A percentile compares a stretch with the other conserved stretches of the same genome.
Evolutionary conservation across 2,113 vertebrate genomes (phyloP).

Genomic region (Peromyscus polionotus): DNA sequence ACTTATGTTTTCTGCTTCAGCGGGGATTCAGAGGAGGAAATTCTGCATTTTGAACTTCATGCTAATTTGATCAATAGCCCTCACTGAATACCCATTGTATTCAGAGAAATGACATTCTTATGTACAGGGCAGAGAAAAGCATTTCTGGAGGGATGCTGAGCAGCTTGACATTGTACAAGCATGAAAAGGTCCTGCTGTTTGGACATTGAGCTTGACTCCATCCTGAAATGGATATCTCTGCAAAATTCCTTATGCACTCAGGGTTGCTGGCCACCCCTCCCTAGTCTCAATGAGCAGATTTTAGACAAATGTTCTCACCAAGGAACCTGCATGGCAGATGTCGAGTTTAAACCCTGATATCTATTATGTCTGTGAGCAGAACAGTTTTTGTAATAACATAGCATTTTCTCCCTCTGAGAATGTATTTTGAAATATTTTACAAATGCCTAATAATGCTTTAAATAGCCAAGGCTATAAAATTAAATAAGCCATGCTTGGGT

Average conservation of each 20-base stretch:
- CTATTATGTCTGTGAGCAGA: constrained; percentile 78
- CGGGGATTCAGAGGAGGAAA: constrained; percentile 61
- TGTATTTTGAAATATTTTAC: constrained; percentile 81
- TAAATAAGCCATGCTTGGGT: constrained; percentile 76
- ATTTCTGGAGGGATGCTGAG: constrained; percentile 68
- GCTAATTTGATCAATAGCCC: constrained; percentile 15
- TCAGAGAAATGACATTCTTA: neutral
- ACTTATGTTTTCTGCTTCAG: constrained; percentile 58
- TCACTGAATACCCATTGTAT: neutral
- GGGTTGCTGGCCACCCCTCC: constrained; percentile 76
- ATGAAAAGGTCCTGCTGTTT: constrained; percentile 84
- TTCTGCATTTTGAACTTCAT: neutral
- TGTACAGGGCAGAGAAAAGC: constrained; percentile 68
- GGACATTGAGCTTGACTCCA: constrained; percentile 84
- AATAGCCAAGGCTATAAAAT: constrained; percentile 81
- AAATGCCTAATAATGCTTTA: constrained; percentile 86
- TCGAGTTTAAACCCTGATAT: constrained; percentile 83
- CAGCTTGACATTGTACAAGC: constrained; percentile 79
- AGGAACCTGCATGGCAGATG: constrained; percentile 89
- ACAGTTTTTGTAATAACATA: constrained; percentile 83
- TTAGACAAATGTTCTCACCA: constrained; percentile 86
- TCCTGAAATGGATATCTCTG: constrained; percentile 86
- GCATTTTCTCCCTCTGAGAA: constrained; percentile 79
- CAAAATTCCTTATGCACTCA: constrained; percentile 85
- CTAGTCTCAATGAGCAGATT: constrained; percentile 83